A percentile compares a stretch with the other conserved stretches of the same genome.
These are phyloP conservation scores for Cetonia aurata DNA, from an alignment of 2,888 invertebrate species.

Conservation along the genomic window DNA sequence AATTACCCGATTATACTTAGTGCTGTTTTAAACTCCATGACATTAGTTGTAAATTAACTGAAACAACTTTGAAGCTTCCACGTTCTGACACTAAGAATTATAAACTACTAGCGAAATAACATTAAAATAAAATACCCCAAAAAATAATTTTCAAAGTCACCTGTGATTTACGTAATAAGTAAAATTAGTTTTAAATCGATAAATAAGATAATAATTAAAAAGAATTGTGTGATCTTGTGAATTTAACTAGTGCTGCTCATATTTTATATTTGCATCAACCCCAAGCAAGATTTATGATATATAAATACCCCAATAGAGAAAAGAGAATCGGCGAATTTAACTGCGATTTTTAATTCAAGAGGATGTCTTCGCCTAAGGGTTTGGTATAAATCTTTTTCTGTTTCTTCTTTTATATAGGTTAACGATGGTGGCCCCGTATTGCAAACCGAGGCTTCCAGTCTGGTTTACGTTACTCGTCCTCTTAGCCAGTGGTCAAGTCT, in stretches of 20 bases:
- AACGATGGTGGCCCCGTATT: slow-evolving; percentile 60
- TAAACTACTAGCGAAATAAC: neutral
- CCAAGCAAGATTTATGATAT: neutral
- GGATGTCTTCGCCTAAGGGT: slow-evolving; percentile 56
- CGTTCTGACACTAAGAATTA: neutral
- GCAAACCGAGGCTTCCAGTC: slow-evolving; percentile 55
- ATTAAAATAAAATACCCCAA: neutral
- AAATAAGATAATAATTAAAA: slow-evolving; percentile 17
- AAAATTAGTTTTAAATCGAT: slow-evolving; percentile 30
- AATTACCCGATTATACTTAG: neutral
- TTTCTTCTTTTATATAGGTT: slow-evolving; percentile 59
- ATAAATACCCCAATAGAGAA: slow-evolving; percentile 1
- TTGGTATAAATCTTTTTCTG: slow-evolving; percentile 56
- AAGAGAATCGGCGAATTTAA: neutral
- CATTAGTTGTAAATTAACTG: neutral
- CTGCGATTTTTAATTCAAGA: slow-evolving; percentile 37
- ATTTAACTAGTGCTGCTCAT: slow-evolving; percentile 34
- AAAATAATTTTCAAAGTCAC: slow-evolving; percentile 40
- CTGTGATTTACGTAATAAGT: slow-evolving; percentile 43
- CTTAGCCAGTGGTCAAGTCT: slow-evolving; percentile 62
- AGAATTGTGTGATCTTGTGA: slow-evolving; percentile 32
- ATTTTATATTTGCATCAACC: slow-evolving; percentile 34
- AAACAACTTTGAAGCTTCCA: slow-evolving; percentile 32
- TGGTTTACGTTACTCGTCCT: slow-evolving; percentile 62
- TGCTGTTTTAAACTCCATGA: slow-evolving; percentile 1